Evolutionary conservation across 2,797 vertebrate genomes (phyloP).

Genomic region (Bothrops alternatus): DNA sequence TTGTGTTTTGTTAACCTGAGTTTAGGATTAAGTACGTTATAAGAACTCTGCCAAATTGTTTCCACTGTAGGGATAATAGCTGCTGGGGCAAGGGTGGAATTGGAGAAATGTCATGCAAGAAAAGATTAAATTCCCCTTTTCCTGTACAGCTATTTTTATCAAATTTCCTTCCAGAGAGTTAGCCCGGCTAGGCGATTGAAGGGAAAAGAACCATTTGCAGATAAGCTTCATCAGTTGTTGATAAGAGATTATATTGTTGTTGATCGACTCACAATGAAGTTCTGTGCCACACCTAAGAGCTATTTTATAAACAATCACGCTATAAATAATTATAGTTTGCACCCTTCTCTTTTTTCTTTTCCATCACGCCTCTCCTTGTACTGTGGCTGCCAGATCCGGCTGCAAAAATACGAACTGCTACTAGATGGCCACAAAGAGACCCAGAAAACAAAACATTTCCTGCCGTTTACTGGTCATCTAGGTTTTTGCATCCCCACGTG

Average conservation of each 20-base stretch:
- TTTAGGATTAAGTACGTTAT: not conserved
- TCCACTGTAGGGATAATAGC: not conserved
- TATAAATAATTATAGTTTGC: not conserved
- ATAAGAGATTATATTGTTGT: not conserved
- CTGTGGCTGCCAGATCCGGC: not conserved
- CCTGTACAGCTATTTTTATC: not conserved
- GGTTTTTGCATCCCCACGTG: not conserved
- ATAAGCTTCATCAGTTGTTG: not conserved
- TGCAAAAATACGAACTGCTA: not conserved
- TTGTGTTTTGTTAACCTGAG: not conserved
- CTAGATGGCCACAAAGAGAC: not conserved
- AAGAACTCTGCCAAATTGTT: not conserved
- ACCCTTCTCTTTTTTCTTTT: not conserved
- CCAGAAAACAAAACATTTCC: not conserved
- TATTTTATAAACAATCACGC: not conserved
- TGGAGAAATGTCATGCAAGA: not conserved
- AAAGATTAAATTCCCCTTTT: not conserved
- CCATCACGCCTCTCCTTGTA: not conserved
- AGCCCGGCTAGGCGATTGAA: not conserved
- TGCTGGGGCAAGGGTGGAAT: not conserved
- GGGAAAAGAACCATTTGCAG: not conserved
- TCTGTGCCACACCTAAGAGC: not conserved
- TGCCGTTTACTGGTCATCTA: not conserved
- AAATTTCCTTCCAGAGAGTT: not conserved
- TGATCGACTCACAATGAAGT: not conserved